phyloP scores from a whole-genome alignment of 2,888 invertebrate genomes.

The Germaria angustata region DNA sequence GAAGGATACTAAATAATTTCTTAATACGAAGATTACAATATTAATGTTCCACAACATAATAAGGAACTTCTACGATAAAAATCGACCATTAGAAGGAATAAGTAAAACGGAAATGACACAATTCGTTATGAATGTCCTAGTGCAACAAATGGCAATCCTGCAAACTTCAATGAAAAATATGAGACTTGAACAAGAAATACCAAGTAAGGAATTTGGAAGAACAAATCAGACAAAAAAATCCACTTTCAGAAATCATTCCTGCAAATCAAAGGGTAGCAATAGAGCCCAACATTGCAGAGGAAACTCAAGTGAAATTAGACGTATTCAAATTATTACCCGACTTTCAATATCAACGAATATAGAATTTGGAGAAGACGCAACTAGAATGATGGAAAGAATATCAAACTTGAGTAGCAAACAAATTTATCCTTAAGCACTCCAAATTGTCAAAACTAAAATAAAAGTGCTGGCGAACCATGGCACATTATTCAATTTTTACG shows the following conservation, averaged over 20 bases:
- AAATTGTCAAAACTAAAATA: slow-evolving; percentile 6
- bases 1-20: background rate
- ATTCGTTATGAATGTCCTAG: slow-evolving; percentile 2
- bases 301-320: slow-evolving; percentile 8
- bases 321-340: slow-evolving; percentile 17
- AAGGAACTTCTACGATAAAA: background rate
- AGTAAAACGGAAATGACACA: too few species aligned
- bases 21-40: background rate
- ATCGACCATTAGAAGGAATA: background rate
- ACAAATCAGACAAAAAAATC: slow-evolving; percentile 1
- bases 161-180: background rate
- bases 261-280: background rate
- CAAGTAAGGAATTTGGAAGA: slow-evolving; percentile 3
- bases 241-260: background rate
- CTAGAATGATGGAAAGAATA: slow-evolving; percentile 26
- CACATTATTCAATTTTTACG: slow-evolving; percentile 17
- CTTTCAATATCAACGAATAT: slow-evolving; percentile 8
- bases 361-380: slow-evolving; percentile 4
- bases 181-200: background rate
- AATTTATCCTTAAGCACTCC: slow-evolving; percentile 17
- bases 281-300: background rate
- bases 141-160: background rate
- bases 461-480: background rate
- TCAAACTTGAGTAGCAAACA: background rate
- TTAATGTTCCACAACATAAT: background rate